phyloP scores from a whole-genome alignment of 2,113 vertebrate genomes.

The Cyprinus carpio region DNA sequence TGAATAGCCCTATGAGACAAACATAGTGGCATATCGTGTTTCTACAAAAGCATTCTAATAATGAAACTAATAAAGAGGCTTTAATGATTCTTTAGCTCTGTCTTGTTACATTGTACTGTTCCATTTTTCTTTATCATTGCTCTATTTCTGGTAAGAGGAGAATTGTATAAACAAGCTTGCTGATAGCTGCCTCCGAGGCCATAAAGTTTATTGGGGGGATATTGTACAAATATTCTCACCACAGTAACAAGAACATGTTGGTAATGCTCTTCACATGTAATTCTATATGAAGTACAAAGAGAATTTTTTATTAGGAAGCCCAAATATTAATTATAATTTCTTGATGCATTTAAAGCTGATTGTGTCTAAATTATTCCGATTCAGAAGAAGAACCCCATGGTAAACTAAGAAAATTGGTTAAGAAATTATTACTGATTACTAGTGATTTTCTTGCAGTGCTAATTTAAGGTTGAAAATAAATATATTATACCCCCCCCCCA shows the following conservation, averaged over 20 bases:
- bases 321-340: background rate
- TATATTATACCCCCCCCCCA: too few relatives aligned
- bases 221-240: constrained; percentile 66
- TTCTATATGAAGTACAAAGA: background rate
- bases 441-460: background rate
- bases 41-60: background rate
- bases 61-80: background rate
- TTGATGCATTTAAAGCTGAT: background rate
- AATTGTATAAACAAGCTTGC: constrained; percentile 55
- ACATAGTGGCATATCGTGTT: background rate
- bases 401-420: background rate
- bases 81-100: background rate
- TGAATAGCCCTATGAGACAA: background rate
- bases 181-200: constrained; percentile 47
- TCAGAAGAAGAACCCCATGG: background rate
- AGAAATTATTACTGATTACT: background rate
- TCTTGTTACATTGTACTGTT: background rate
- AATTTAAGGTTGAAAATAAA: background rate
- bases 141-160: constrained; percentile 58
- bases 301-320: background rate
- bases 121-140: constrained; percentile 22
- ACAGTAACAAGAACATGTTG: constrained; percentile 67
- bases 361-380: background rate
- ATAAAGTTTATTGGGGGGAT: constrained; percentile 71
- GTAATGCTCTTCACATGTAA: constrained; percentile 40